Evolutionary conservation across 2,113 vertebrate species (phyloP), one percentile per base, ranked within the genome.

Genomic region (Colinus virginianus): DNA sequence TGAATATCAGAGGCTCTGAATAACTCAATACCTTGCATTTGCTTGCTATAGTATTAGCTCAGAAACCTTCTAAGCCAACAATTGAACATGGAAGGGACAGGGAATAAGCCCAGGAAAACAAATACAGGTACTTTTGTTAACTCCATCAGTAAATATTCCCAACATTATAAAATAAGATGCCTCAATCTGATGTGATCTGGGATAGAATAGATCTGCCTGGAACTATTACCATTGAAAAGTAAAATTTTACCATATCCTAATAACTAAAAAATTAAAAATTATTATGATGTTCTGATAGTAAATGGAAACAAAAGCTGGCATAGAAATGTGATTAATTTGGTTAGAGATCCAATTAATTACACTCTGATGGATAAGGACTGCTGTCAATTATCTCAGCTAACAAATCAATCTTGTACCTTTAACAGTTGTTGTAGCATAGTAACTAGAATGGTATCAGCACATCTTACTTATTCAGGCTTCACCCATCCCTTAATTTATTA

Each of bases 371-470:
- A 69, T 90, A 83, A 90, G 66, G 48, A 68, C 56, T 78, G 53
- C 70, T 95, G 87, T 74, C 89, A 96, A 66, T 96, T 90, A 97
- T 66, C 66, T 81, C 71, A 83, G 51, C 71, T 87, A 87, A 88
- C 51, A 90, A 81, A 84, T 92, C 56, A 55, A 14, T 68, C 69
- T 78, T 1, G 0, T 23, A 61, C 43, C 51, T 38, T 81, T 46
- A 88, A 59, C 61, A 90, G 28, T 4, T 78, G 40, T 48, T 71
- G 56, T 62, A 42, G 76, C 22, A 53, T 34, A 34, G 45, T 87
- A 80, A 38, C 38, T 78, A 34, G 58, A 89, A 96, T 18, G 26
- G 42, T 46, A 88, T 68, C 32, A 58, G 51, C 1, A 7, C 6
- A 10, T 32, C 48, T 61, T 79, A 83, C 43, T 78, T 84, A 46